Conservation (phyloP, 2,797 vertebrate species). For the Anguilla obscura region DNA sequence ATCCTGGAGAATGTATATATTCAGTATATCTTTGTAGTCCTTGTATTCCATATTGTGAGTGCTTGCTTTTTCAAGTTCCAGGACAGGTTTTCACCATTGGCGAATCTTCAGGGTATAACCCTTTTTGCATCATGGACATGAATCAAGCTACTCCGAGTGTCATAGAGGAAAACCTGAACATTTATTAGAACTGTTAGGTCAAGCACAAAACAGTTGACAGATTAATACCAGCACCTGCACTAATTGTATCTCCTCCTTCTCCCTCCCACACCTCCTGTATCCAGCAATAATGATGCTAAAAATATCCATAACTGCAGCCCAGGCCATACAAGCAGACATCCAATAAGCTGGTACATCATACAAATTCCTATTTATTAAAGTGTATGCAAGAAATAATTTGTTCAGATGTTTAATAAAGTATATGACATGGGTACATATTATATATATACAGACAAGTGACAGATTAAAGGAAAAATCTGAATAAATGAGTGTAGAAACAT, state of each 20-base stretch:
- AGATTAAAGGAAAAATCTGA: no score
- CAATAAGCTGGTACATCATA: neutral
- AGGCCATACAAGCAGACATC: neutral
- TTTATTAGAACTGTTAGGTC: conserved; percentile 21
- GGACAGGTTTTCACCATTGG: conserved; percentile 1
- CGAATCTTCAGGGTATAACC: conserved; percentile 18
- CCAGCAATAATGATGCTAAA: neutral
- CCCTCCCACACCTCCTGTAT: conserved; percentile 3
- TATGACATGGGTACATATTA: neutral
- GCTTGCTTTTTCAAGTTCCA: conserved; percentile 7
- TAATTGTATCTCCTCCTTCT: conserved; percentile 12
- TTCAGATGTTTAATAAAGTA: neutral
- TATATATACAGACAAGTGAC: no score
- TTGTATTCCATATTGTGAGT: neutral
- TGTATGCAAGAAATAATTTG: neutral
- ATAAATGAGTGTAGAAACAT: no score
- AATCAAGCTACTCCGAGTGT: neutral
- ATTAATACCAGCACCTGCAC: conserved; percentile 12
- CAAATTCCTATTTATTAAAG: neutral
- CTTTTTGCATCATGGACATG: conserved; percentile 3
- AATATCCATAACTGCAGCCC: neutral
- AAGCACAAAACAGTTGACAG: conserved; percentile 26
- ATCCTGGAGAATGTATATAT: neutral
- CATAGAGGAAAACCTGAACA: neutral
- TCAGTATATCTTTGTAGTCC: neutral